Conservation (phyloP, 2,113 vertebrate species). For the Corvus moneduloides region DNA sequence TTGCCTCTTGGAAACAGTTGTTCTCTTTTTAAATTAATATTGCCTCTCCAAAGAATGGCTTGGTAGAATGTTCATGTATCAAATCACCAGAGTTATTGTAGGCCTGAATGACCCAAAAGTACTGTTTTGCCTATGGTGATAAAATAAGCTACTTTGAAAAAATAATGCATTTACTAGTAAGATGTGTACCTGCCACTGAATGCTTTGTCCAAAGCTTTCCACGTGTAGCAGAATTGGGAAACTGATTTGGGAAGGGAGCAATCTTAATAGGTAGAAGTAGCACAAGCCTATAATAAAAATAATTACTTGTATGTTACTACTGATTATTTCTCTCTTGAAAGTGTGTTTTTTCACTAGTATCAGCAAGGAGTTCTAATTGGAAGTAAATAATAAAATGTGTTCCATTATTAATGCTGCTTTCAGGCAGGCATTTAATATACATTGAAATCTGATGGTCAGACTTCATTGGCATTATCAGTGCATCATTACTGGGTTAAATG, state of each 20-base stretch:
- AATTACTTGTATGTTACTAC: background rate
- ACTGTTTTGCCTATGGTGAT: background rate
- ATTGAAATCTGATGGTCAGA: background rate
- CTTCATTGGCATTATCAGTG: background rate
- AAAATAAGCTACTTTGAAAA: background rate
- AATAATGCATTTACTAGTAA: background rate
- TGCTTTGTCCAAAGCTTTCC: background rate
- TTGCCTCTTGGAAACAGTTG: background rate
- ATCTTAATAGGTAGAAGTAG: background rate
- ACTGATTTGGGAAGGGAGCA: background rate
- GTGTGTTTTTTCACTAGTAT: background rate
- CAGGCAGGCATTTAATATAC: background rate
- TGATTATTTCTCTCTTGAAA: background rate
- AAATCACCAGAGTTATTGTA: background rate
- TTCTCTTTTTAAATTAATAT: background rate
- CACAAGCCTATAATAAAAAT: background rate
- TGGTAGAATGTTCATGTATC: background rate
- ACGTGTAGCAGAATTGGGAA: background rate
- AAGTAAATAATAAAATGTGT: background rate
- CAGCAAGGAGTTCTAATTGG: conserved; percentile 1
- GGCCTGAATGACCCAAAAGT: background rate
- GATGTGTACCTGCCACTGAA: background rate
- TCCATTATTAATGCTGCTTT: conserved; percentile 15
- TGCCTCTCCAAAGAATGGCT: background rate
- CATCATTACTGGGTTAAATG: background rate